Percentiles rank a stretch among this genome's conserved stretches.
Evolutionary conservation across 2,113 vertebrate species (phyloP).

Genomic region (Fregata magnificens): DNA sequence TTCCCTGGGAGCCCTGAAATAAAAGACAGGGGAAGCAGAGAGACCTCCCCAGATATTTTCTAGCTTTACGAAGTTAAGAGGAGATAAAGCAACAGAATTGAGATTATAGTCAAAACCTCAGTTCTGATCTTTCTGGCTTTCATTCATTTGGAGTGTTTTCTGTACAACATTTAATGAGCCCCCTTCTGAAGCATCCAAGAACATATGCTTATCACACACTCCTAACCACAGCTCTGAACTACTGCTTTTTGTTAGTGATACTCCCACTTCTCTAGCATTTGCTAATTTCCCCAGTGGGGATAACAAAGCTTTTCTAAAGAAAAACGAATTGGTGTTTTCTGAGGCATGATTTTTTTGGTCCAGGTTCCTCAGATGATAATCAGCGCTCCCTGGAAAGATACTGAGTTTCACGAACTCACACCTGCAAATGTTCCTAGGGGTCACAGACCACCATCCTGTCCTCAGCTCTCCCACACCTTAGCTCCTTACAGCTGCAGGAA

Average conservation of each 20-base stretch:
- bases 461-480: background rate
- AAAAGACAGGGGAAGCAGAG: background rate
- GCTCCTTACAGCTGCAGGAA: background rate
- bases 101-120: background rate
- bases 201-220: background rate
- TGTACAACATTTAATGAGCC: background rate
- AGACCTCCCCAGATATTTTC: background rate
- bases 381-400: background rate
- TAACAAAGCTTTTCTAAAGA: background rate
- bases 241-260: background rate
- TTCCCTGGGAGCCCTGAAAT: background rate
- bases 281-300: background rate
- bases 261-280: background rate
- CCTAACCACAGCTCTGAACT: background rate
- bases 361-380: background rate
- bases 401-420: background rate
- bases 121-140: background rate
- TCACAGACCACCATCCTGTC: background rate
- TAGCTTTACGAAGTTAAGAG: background rate
- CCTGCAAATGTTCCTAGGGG: background rate
- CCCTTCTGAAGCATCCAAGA: background rate
- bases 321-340: background rate
- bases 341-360: background rate
- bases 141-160: background rate
- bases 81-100: background rate